Evolutionary conservation across 1,140 invertebrate species (phyloP).

Genomic region (Euschistus heros): DNA sequence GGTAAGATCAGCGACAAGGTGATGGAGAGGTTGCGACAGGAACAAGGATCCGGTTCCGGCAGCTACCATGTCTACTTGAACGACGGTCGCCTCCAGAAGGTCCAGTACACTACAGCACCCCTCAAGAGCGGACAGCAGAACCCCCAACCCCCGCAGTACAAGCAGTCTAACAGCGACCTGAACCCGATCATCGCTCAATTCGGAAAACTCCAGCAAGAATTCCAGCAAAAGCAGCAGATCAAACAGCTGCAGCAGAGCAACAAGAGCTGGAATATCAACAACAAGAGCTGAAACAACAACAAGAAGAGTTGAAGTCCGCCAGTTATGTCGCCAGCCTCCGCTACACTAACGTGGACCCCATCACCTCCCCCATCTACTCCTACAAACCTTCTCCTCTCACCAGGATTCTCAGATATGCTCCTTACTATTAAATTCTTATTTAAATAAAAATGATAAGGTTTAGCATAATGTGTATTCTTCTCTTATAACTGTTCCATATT

Average conservation of each 20-base stretch:
- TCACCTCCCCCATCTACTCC: conserved; percentile 30
- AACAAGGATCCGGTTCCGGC: conserved; percentile 23
- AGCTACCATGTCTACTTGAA: conserved; percentile 28
- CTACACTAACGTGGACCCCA: conserved; percentile 30
- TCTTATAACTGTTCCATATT: no score
- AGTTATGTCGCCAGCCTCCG: conserved; percentile 27
- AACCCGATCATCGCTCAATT: not conserved
- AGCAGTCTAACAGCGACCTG: not conserved
- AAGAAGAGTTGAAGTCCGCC: not conserved
- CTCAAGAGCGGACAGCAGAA: conserved; percentile 1
- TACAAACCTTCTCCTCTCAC: conserved; percentile 27
- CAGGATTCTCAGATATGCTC: conserved; percentile 25
- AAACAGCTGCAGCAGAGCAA: not conserved
- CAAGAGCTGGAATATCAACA: not conserved
- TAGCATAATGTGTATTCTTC: no score
- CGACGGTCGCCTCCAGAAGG: conserved; percentile 28
- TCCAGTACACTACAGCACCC: conserved; percentile 25
- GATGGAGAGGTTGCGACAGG: conserved; percentile 15
- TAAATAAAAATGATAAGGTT: no score
- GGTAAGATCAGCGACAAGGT: conserved; percentile 7
- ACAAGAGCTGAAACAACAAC: not conserved
- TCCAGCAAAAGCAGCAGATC: no score
- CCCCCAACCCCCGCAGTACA: not conserved
- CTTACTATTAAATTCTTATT: not conserved
- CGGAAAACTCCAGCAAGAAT: not conserved